A percentile compares a stretch with the other conserved stretches of the same genome.
Evolutionary conservation across 2,888 invertebrate genomes (phyloP).

Genomic region (Drosophila kambysellisi): DNA sequence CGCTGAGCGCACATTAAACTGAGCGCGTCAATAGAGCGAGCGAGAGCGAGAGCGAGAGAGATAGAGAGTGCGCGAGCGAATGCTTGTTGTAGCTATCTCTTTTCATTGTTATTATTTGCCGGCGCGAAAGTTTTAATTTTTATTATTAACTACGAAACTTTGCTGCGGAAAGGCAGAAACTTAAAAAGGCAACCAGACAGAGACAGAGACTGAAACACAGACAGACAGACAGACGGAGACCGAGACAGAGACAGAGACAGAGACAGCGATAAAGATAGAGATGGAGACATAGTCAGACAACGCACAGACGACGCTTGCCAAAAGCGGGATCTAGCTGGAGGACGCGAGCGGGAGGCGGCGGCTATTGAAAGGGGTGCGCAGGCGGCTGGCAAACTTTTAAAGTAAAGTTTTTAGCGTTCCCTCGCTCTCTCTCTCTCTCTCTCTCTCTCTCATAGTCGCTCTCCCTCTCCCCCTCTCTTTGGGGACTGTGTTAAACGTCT

Average conservation of each 20-base stretch:
- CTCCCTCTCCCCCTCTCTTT: constrained; percentile 6
- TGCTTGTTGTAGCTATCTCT: constrained; percentile 54
- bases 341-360: not conserved
- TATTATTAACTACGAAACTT: constrained; percentile 82
- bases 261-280: constrained; percentile 11
- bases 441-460: constrained; percentile 21
- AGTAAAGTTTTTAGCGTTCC: constrained; percentile 77
- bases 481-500: constrained; percentile 66
- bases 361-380: constrained; percentile 56
- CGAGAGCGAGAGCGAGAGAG: not conserved
- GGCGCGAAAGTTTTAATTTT: constrained; percentile 82
- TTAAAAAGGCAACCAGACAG: constrained; percentile 72
- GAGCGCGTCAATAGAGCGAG: not conserved
- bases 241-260: constrained; percentile 28
- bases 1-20: constrained; percentile 12
- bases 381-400: constrained; percentile 76
- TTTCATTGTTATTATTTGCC: constrained; percentile 79
- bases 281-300: constrained; percentile 37
- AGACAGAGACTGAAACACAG: constrained; percentile 30
- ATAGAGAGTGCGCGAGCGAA: not conserved
- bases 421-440: constrained; percentile 11
- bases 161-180: constrained; percentile 69
- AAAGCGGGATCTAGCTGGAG: constrained; percentile 45
- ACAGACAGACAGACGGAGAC: constrained; percentile 12
- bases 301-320: constrained; percentile 60